Conservation (phyloP, 1,140 invertebrate species). For the Saccostrea echinata region DNA sequence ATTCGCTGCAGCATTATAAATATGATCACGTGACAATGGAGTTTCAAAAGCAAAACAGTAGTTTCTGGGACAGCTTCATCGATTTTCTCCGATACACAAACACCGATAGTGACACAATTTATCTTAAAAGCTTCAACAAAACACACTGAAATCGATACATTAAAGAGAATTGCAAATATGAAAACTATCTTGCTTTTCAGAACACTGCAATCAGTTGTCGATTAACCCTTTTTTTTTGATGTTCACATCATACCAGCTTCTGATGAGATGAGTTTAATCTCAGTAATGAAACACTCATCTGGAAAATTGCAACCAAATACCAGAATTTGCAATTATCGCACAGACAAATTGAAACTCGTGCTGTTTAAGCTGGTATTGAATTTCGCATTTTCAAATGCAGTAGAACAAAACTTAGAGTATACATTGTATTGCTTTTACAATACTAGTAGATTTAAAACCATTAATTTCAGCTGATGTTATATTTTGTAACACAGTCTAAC, state of each 20-base stretch:
- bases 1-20: conserved; percentile 16
- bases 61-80: conserved; percentile 26
- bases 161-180: not conserved
- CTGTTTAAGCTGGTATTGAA: not conserved
- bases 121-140: conserved; percentile 29
- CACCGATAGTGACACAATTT: conserved; percentile 27
- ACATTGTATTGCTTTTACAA: not conserved
- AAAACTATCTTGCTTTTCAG: not conserved
- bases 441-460: no score
- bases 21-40: not conserved
- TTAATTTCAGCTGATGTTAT: no score
- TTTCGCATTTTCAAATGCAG: not conserved
- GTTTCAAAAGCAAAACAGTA: not conserved
- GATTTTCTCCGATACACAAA: conserved; percentile 19
- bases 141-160: conserved; percentile 20
- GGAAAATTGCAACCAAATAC: not conserved
- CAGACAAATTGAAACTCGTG: not conserved
- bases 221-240: not conserved
- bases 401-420: not conserved
- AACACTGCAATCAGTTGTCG: not conserved
- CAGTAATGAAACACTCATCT: conserved; percentile 13
- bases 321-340: not conserved
- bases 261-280: not conserved
- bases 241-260: not conserved
- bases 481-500: no score